These are phyloP conservation scores for Columbina picui DNA, from an alignment of 2,113 vertebrate genomes.

Conservation along the genomic window DNA sequence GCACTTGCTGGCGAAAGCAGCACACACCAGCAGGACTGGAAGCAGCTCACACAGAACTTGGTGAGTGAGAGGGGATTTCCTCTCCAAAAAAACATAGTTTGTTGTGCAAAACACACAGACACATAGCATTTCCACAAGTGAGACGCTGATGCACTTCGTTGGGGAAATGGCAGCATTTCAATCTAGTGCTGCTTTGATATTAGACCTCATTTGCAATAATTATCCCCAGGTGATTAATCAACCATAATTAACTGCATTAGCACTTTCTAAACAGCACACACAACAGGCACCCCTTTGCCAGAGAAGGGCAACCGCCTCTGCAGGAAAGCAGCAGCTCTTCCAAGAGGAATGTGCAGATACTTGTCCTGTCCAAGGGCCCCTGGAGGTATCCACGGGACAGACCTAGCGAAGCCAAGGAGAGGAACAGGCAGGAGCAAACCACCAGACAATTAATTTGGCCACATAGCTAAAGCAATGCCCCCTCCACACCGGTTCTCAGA, in stretches of 20 bases:
- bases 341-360: background rate
- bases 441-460: background rate
- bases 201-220: slow-evolving; percentile 5
- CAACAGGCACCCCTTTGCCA: background rate
- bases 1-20: background rate
- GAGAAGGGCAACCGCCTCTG: background rate
- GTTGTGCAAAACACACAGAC: background rate
- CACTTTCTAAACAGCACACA: background rate
- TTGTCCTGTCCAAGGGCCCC: background rate
- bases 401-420: background rate
- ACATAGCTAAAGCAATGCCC: background rate
- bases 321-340: background rate
- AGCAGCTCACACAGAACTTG: background rate
- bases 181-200: background rate
- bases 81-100: background rate
- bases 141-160: background rate
- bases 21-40: background rate
- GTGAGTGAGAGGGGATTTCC: background rate
- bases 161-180: background rate
- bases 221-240: slow-evolving; percentile 50
- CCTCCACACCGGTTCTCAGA: background rate
- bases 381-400: background rate
- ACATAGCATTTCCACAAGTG: background rate
- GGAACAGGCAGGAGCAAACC: background rate
- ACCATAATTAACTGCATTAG: slow-evolving; percentile 32